Conservation (phyloP, 2,797 vertebrate genomes). For the Toxotes lorentzi region DNA sequence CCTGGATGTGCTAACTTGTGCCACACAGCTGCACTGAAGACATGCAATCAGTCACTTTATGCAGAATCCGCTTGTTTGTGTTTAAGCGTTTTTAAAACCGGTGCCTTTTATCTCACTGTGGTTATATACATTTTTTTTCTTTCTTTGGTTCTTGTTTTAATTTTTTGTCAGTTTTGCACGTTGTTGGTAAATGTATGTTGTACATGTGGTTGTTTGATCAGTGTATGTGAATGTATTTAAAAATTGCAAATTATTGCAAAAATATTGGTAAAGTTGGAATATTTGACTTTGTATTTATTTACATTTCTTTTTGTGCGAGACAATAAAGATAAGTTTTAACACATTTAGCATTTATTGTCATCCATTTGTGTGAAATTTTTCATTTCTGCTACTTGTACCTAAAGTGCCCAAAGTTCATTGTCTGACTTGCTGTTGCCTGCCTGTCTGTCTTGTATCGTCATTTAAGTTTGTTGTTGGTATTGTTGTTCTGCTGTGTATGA, state of each 20-base stretch:
- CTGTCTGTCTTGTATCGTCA: slow-evolving; percentile 10
- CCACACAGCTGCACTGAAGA: not conserved
- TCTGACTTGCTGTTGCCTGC: slow-evolving; percentile 2
- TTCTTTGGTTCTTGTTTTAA: slow-evolving; percentile 1
- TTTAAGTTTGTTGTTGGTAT: slow-evolving; percentile 10
- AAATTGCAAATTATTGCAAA: not conserved
- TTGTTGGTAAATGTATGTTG: slow-evolving; percentile 18
- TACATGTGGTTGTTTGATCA: slow-evolving; percentile 19
- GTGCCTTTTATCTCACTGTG: slow-evolving; percentile 55
- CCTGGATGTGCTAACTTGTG: not conserved
- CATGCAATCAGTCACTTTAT: slow-evolving; percentile 25
- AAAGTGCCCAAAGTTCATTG: slow-evolving; percentile 25
- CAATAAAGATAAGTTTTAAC: not conserved
- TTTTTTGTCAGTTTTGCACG: slow-evolving; percentile 24
- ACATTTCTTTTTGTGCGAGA: not conserved
- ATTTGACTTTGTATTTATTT: slow-evolving; percentile 1
- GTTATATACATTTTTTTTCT: not conserved
- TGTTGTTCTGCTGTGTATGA: slow-evolving; percentile 1
- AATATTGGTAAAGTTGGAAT: not conserved
- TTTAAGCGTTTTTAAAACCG: slow-evolving; percentile 22
- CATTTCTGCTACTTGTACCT: not conserved
- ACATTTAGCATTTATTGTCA: not conserved
- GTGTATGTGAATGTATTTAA: slow-evolving; percentile 38
- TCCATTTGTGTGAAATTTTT: slow-evolving; percentile 1
- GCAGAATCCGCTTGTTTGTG: slow-evolving; percentile 27